phyloP scores from a whole-genome alignment of 2,797 vertebrate genomes.

The Gobio occitaniae region DNA sequence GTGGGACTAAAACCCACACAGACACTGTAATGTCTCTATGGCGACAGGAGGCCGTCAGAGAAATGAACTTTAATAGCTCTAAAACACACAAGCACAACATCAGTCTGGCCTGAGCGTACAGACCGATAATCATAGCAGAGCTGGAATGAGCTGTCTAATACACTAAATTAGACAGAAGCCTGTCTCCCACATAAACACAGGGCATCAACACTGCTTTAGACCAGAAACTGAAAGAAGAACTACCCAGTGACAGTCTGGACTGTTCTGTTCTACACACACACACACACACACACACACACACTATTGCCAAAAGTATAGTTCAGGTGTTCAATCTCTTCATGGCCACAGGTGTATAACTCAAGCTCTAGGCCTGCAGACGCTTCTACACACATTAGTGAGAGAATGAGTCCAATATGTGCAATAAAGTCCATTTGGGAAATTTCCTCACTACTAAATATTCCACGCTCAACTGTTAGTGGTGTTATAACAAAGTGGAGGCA shows the following conservation, averaged over 20 bases:
- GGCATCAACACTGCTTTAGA: neutral
- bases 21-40: constrained; percentile 17
- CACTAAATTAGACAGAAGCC: neutral
- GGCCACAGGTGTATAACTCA: no score
- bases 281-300: no score
- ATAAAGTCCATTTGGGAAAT: no score
- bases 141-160: neutral
- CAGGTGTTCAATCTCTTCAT: no score
- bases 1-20: neutral
- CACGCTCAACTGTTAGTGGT: no score
- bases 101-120: neutral
- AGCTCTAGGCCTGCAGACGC: no score
- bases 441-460: no score
- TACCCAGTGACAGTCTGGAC: accelerated
- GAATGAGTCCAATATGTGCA: no score
- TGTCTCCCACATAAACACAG: neutral
- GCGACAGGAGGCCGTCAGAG: neutral
- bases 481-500: no score
- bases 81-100: neutral
- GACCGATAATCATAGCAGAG: neutral
- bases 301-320: neutral
- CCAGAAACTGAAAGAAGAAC: neutral
- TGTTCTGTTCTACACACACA: neutral
- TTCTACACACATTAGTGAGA: no score
- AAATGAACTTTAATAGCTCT: constrained; percentile 4